Percentiles rank a stretch among this genome's conserved stretches.
Evolutionary conservation across 2,888 invertebrate species (phyloP).

Genomic region (Orthosia incerta): DNA sequence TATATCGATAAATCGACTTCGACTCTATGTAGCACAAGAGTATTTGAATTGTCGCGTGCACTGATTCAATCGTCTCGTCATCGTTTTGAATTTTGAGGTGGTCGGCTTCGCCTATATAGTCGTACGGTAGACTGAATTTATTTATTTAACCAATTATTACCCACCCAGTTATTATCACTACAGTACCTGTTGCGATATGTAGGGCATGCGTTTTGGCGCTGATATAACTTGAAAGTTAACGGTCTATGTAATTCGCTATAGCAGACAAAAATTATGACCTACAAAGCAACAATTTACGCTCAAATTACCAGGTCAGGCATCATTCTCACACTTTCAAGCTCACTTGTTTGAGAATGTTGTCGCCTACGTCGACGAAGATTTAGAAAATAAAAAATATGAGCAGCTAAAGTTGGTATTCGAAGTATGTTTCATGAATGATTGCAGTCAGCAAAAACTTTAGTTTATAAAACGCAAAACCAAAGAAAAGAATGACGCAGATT

Average conservation of each 20-base stretch:
- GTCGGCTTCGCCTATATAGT: slow-evolving; percentile 1
- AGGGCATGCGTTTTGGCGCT: slow-evolving; percentile 50
- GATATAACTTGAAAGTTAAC: slow-evolving; percentile 33
- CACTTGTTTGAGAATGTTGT: neutral
- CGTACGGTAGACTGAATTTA: slow-evolving; percentile 1
- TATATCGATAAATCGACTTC: slow-evolving; percentile 29
- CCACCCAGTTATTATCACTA: slow-evolving; percentile 21
- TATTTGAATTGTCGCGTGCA: slow-evolving; percentile 24
- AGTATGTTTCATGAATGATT: slow-evolving; percentile 10
- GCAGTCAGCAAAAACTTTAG: neutral
- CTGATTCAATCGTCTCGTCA: slow-evolving; percentile 2
- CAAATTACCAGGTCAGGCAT: neutral
- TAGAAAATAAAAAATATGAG: neutral
- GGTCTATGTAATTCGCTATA: slow-evolving; percentile 44
- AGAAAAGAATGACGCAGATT: neutral
- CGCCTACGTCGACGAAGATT: neutral
- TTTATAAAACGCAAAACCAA: neutral
- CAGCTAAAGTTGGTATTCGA: no score
- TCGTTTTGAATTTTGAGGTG: slow-evolving; percentile 14
- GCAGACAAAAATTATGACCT: slow-evolving; percentile 23
- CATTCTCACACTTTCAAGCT: slow-evolving; percentile 15
- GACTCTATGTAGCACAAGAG: neutral
- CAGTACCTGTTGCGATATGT: slow-evolving; percentile 40
- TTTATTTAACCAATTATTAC: slow-evolving; percentile 35
- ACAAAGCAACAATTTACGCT: slow-evolving; percentile 11